Conservation (phyloP, 1,140 invertebrate genomes). For the Nomia melanderi region DNA sequence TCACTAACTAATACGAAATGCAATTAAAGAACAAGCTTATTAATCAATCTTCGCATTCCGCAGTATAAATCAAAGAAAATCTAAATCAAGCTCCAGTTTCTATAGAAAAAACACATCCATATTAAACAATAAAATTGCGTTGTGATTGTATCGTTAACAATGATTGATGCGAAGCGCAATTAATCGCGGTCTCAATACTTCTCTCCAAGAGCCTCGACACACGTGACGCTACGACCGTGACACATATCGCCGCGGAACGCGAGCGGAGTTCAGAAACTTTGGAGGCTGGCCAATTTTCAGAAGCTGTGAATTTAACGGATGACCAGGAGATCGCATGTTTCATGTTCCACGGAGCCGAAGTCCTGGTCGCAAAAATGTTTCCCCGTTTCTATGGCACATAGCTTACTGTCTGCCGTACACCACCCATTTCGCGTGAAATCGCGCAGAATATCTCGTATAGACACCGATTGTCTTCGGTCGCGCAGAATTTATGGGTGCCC, state of each 20-base stretch:
- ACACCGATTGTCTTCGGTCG: too few species aligned
- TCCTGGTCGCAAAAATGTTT: constrained; percentile 50
- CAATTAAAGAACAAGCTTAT: too few species aligned
- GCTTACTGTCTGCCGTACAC: constrained; percentile 49
- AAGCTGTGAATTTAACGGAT: constrained; percentile 40
- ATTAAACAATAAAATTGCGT: too few species aligned
- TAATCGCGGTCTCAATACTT: neutral
- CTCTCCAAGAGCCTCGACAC: constrained; percentile 12
- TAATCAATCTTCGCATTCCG: too few species aligned
- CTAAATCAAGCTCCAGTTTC: too few species aligned
- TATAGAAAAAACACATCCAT: too few species aligned
- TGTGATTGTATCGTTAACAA: neutral
- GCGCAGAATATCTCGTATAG: too few species aligned
- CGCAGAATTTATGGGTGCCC: too few species aligned
- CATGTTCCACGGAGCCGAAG: constrained; percentile 30
- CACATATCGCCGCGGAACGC: constrained; percentile 48
- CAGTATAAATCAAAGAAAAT: too few species aligned
- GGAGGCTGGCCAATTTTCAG: constrained; percentile 43
- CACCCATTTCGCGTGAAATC: neutral
- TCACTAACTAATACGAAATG: too few species aligned
- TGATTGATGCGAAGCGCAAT: neutral
- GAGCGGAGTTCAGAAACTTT: constrained; percentile 32
- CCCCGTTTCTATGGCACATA: constrained; percentile 45
- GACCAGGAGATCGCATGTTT: constrained; percentile 21
- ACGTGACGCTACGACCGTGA: constrained; percentile 45